Percentiles rank a stretch among this genome's conserved stretches.
These are phyloP conservation scores for Spilarctia lutea DNA, from an alignment of 2,888 invertebrate species.

Conservation along the genomic window DNA sequence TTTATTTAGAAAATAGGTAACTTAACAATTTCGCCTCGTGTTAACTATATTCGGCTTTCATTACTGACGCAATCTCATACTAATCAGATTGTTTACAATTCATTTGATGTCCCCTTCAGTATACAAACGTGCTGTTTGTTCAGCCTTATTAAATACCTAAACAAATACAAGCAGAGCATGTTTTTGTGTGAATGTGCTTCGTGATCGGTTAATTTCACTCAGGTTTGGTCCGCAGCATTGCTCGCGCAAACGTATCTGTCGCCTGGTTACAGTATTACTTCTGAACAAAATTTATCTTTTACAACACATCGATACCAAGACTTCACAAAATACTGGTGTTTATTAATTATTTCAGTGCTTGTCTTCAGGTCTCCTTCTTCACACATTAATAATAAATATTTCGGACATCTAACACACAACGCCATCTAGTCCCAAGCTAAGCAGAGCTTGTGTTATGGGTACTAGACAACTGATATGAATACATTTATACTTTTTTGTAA, in stretches of 20 bases:
- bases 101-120: background rate
- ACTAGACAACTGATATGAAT: too few relatives aligned
- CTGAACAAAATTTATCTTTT: too few relatives aligned
- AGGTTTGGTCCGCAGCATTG: background rate
- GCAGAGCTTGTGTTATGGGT: too few relatives aligned
- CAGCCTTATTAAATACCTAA: background rate
- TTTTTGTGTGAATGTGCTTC: background rate
- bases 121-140: background rate
- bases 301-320: background rate
- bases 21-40: background rate
- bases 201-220: background rate
- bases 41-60: background rate
- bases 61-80: background rate
- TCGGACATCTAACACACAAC: too few relatives aligned
- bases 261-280: too few relatives aligned
- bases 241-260: background rate
- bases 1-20: background rate
- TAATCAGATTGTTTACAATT: background rate
- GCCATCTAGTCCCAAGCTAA: too few relatives aligned
- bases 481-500: too few relatives aligned
- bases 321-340: background rate
- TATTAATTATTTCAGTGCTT: too few relatives aligned
- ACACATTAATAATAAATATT: too few relatives aligned
- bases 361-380: too few relatives aligned
- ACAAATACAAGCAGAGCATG: background rate